phyloP scores from a whole-genome alignment of 2,113 vertebrate species.

The Addax nasomaculatus region DNA sequence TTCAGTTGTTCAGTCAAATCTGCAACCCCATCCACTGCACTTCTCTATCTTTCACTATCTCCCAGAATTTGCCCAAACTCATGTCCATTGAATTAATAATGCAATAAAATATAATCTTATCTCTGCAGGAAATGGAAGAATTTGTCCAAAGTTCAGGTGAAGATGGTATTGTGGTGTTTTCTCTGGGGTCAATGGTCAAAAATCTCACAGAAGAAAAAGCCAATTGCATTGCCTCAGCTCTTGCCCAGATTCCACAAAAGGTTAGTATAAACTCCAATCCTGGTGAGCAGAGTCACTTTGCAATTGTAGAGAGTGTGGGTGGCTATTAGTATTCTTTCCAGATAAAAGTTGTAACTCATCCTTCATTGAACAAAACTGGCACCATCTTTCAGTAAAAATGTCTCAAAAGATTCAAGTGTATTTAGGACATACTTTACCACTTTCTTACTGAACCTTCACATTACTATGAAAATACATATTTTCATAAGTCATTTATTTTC shows the following conservation, averaged over 20 bases:
- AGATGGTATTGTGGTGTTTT: conserved; percentile 87
- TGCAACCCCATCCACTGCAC: not conserved
- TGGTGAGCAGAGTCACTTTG: not conserved
- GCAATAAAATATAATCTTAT: not conserved
- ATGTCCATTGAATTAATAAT: not conserved
- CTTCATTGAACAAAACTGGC: not conserved
- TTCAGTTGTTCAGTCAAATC: not conserved
- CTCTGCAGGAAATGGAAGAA: conserved; percentile 88
- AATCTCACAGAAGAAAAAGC: conserved; percentile 86
- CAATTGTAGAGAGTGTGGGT: accelerated
- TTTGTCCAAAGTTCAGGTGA: conserved; percentile 91
- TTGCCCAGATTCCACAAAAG: conserved; percentile 93
- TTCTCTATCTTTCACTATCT: not conserved
- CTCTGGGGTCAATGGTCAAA: conserved; percentile 87
- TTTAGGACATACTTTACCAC: not conserved
- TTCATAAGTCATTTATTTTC: not conserved
- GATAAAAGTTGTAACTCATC: not conserved
- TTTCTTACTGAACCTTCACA: not conserved
- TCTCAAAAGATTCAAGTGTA: not conserved
- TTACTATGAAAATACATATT: not conserved
- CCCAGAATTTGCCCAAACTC: not conserved
- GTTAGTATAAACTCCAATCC: conserved; percentile 65
- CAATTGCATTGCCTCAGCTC: conserved; percentile 85
- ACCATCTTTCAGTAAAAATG: not conserved
- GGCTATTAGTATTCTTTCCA: not conserved